These are phyloP conservation scores for Malacosoma neustria DNA, from an alignment of 2,888 invertebrate species.

Conservation along the genomic window DNA sequence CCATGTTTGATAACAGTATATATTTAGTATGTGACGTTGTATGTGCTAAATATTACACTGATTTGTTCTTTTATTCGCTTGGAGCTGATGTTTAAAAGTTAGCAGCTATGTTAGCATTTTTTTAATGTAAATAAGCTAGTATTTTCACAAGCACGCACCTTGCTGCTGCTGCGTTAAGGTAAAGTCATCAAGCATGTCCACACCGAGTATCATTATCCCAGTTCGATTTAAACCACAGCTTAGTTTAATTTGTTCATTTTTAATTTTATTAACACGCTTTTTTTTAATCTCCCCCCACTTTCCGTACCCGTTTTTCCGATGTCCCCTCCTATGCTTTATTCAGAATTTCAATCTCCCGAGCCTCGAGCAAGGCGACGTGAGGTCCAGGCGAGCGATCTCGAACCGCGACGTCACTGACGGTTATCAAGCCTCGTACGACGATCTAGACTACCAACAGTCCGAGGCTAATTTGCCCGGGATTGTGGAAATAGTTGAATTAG, in stretches of 20 bases:
- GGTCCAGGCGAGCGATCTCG: conserved; percentile 32
- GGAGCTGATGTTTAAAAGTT: too few species aligned
- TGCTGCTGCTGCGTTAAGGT: too few species aligned
- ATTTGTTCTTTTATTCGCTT: too few species aligned
- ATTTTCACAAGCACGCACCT: too few species aligned
- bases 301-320: conserved; percentile 31
- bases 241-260: conserved; percentile 47
- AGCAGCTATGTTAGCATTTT: too few species aligned
- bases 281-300: conserved; percentile 61
- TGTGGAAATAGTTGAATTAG: conserved; percentile 55
- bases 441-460: conserved; percentile 43
- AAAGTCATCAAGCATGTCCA: conserved; percentile 53
- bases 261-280: conserved; percentile 76
- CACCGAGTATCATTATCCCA: conserved; percentile 23
- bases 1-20: conserved; percentile 56
- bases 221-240: conserved; percentile 35
- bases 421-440: conserved; percentile 38
- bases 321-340: conserved; percentile 51
- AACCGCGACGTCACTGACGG: conserved; percentile 50
- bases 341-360: conserved; percentile 69
- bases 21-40: conserved; percentile 1
- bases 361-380: conserved; percentile 36
- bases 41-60: too few species aligned
- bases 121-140: too few species aligned
- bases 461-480: conserved; percentile 36